These are phyloP conservation scores for Heteromurus nitidus DNA, from an alignment of 2,888 invertebrate species.

Conservation along the genomic window DNA sequence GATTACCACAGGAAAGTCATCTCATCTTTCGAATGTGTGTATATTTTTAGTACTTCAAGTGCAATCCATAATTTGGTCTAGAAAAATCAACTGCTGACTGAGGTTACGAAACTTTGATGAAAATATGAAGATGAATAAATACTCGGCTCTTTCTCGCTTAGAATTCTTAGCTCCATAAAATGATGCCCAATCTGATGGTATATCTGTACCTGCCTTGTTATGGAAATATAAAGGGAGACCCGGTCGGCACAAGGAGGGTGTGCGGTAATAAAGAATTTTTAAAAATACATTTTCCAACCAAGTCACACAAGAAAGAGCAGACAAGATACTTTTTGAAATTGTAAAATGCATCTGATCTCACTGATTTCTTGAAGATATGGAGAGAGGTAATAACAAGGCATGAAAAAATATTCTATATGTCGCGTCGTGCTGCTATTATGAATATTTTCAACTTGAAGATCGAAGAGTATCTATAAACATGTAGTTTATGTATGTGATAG, in stretches of 20 bases:
- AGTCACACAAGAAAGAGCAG: not conserved
- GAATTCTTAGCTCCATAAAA: no score
- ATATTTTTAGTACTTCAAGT: not conserved
- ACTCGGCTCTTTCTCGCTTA: not conserved
- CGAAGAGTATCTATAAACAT: constrained; percentile 50
- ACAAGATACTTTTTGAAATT: not conserved
- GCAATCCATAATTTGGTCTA: not conserved
- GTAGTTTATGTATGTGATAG: constrained; percentile 32
- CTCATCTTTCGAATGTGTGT: not conserved
- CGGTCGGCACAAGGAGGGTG: constrained; percentile 23
- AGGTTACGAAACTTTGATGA: no score
- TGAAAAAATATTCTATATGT: no score
- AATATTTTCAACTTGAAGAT: constrained; percentile 10
- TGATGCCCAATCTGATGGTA: no score
- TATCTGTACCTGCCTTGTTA: constrained; percentile 25
- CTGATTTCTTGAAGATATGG: not conserved
- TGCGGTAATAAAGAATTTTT: constrained; percentile 19
- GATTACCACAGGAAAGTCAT: not conserved
- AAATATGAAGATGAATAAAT: constrained; percentile 2
- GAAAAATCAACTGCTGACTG: no score
- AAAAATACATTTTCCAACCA: constrained; percentile 18
- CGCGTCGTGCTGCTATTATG: constrained; percentile 25
- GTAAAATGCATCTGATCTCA: constrained; percentile 13
- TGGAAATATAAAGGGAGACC: constrained; percentile 35
- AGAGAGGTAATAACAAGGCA: constrained; percentile 6